Evolutionary conservation across 1,140 invertebrate species (phyloP).

Genomic region (Tetramorium parvispinum): DNA sequence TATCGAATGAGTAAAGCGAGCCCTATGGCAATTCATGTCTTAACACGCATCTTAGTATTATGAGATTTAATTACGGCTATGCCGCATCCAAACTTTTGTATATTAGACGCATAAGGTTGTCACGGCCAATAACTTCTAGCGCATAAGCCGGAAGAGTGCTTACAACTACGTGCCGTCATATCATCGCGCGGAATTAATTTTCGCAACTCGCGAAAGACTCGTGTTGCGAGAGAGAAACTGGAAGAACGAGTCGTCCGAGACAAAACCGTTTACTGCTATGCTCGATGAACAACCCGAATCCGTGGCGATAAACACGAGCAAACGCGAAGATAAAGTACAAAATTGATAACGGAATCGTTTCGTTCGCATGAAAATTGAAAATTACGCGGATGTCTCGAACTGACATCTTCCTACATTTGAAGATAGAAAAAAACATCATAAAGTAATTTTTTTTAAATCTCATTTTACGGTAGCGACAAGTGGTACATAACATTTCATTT

Average conservation of each 20-base stretch:
- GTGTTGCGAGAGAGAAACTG: slow-evolving; percentile 39
- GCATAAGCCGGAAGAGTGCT: slow-evolving; percentile 49
- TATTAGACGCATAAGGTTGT: slow-evolving; percentile 45
- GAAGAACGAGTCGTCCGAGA: slow-evolving; percentile 53
- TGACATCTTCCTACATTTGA: not conserved
- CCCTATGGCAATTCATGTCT: slow-evolving; percentile 9
- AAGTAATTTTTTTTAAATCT: not conserved
- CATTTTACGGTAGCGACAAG: not conserved
- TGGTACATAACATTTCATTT: not conserved
- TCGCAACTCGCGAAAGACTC: slow-evolving; percentile 46
- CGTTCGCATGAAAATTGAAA: not conserved
- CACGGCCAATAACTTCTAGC: slow-evolving; percentile 51
- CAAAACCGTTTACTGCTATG: slow-evolving; percentile 22
- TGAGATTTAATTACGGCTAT: slow-evolving; percentile 40
- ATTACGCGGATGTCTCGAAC: not conserved
- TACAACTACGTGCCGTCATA: slow-evolving; percentile 57
- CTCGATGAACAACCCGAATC: slow-evolving; percentile 19
- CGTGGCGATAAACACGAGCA: slow-evolving; percentile 36
- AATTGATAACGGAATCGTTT: slow-evolving; percentile 48
- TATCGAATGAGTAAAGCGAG: not conserved
- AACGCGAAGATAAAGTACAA: slow-evolving; percentile 37
- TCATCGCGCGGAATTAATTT: slow-evolving; percentile 59
- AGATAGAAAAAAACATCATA: not conserved
- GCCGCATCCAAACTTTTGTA: slow-evolving; percentile 33
- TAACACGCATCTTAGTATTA: slow-evolving; percentile 24